Conservation (phyloP, 2,888 invertebrate genomes). For the Trisateles emortualis region DNA sequence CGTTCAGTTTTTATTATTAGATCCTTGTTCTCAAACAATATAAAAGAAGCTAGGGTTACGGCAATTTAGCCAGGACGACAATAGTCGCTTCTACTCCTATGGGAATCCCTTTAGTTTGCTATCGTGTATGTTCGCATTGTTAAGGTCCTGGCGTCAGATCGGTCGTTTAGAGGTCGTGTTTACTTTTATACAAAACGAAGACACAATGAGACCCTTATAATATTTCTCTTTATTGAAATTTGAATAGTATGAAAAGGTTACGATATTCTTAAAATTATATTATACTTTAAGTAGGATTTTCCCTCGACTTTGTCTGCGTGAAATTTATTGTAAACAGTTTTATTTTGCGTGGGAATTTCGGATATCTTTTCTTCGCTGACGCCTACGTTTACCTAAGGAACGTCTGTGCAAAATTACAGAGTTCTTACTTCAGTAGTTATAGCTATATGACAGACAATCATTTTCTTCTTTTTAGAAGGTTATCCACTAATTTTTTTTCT, state of each 20-base stretch:
- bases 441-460: too few species aligned
- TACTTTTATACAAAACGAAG: constrained; percentile 53
- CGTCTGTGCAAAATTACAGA: too few species aligned
- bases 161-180: constrained; percentile 43
- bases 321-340: too few species aligned
- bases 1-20: constrained; percentile 43
- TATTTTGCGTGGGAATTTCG: too few species aligned
- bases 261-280: neutral
- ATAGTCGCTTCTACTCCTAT: constrained; percentile 46
- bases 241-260: constrained; percentile 12
- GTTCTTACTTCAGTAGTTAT: too few species aligned
- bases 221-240: constrained; percentile 18
- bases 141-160: constrained; percentile 39
- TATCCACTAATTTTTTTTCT: too few species aligned
- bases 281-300: too few species aligned
- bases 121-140: constrained; percentile 29
- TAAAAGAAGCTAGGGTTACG: constrained; percentile 46
- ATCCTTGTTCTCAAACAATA: constrained; percentile 53
- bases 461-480: too few species aligned
- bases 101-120: constrained; percentile 47
- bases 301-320: too few species aligned
- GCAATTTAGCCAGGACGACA: constrained; percentile 56
- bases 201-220: constrained; percentile 51
- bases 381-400: too few species aligned
- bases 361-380: too few species aligned